A percentile compares a stretch with the other conserved stretches of the same genome.
Conservation (phyloP, 2,797 vertebrate genomes). For the Trachops cirrhosus region DNA sequence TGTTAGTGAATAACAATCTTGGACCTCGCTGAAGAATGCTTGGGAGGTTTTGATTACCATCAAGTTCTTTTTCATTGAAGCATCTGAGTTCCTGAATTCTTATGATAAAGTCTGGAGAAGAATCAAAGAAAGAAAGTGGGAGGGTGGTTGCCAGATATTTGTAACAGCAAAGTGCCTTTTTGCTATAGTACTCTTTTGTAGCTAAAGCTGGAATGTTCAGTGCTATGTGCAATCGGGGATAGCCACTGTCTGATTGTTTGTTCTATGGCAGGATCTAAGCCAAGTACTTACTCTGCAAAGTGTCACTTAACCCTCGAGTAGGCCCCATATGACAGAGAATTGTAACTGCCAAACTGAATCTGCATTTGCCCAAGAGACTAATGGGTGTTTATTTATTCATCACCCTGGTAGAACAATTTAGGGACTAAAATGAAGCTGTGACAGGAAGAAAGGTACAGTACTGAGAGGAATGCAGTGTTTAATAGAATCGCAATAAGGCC, state of each 20-base stretch:
- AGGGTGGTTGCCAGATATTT: not conserved
- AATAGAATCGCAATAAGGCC: not conserved
- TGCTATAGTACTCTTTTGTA: not conserved
- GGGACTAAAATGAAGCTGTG: not conserved
- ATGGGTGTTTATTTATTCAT: not conserved
- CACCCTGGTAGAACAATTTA: not conserved
- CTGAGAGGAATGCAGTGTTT: not conserved
- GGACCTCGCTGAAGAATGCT: not conserved
- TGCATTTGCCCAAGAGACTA: not conserved
- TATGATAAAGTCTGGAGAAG: not conserved
- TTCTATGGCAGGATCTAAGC: not conserved
- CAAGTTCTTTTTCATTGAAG: not conserved
- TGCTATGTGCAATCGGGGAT: not conserved
- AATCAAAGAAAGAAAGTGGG: not conserved
- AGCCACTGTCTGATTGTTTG: not conserved
- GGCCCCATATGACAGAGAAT: not conserved
- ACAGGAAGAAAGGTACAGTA: not conserved
- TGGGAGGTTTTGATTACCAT: conserved; percentile 13
- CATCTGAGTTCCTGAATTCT: not conserved
- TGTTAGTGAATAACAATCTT: not conserved
- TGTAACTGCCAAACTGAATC: not conserved
- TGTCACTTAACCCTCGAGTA: not conserved
- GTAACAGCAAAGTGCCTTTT: not conserved
- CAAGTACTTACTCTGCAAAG: not conserved
- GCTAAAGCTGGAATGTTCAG: not conserved